Base-by-base conservation (phyloP, 1,140 invertebrate genomes). In the Trichomalopsis sarcophagae region DNA sequence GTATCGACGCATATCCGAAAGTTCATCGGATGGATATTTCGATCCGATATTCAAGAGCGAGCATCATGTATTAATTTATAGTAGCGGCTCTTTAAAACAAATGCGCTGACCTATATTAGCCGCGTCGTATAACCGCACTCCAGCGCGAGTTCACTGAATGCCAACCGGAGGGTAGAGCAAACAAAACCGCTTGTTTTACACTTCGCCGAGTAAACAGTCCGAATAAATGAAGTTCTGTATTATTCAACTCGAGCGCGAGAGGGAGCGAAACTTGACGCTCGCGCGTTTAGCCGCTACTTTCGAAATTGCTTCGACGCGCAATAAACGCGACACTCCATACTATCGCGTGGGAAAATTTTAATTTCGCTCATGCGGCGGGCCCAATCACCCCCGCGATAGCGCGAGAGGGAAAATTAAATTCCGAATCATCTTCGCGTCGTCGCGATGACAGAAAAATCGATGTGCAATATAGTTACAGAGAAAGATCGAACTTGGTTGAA, bases 161-260 rank as follows among this genome's bases (percentile, higher is more conserved):
- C 21, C 17, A 2, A 62, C 17, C 14, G 55, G 21, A 1, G 55
- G 27, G 27, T 27, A 62, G 55, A n/a, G 5, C 55, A 62, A 62
- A 62, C 55, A 62, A 62, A 62, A 21, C 55, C 55, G 55, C 55
- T 62, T 62, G 55, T 62, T 62, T 62, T 62, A 62, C 55, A 62
- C 55, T 62, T 62, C 3, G 6, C 55, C 55, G 55, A n/a, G 21
- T 62, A 62, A 62, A 62, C 55, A 62, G 55, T 6, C 21, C 21
- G 55, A 62, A 62, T 62, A 62, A 62, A 62, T 62, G 55, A 62
- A 62, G 55, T 62, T 62, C 55, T 62, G 55, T 62, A 62, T 62
- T 62, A 62, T 62, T 62, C 55, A 62, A 44, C 30, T 30, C 69
- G 21, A 13, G 21, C 23, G 7, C 13, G 27, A 71, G 30, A 33